Evolutionary conservation across 2,888 invertebrate species (phyloP).

Genomic region (Nemotelus nigrinus): DNA sequence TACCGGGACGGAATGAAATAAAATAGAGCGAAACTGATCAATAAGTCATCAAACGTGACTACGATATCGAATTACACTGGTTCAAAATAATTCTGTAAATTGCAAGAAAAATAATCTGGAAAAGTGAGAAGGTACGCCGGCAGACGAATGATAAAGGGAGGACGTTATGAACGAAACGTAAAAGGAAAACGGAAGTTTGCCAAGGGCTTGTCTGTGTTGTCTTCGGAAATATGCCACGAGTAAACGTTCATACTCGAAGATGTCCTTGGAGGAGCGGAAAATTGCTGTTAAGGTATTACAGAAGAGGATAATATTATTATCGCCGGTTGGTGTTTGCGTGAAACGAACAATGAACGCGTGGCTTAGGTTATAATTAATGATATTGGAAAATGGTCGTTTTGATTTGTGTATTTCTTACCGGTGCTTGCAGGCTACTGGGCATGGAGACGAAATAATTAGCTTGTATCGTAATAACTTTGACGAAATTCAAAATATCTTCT

Average conservation of each 20-base stretch:
- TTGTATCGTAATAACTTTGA: too few relatives aligned
- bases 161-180: neutral
- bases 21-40: constrained; percentile 20
- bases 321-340: neutral
- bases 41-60: constrained; percentile 43
- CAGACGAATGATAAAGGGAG: neutral
- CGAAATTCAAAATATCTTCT: too few relatives aligned
- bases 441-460: too few relatives aligned
- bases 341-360: constrained; percentile 5
- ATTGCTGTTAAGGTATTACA: constrained; percentile 32
- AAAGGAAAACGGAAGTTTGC: constrained; percentile 18
- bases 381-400: too few relatives aligned
- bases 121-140: neutral
- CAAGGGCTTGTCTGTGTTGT: constrained; percentile 23
- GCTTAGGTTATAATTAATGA: too few relatives aligned
- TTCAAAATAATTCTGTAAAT: constrained; percentile 39
- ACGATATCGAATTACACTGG: constrained; percentile 17
- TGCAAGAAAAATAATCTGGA: constrained; percentile 23
- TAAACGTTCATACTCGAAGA: constrained; percentile 17
- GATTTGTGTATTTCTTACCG: too few relatives aligned
- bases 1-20: constrained; percentile 8
- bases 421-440: too few relatives aligned
- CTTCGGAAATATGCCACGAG: constrained; percentile 8
- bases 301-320: constrained; percentile 8
- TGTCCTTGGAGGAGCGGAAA: constrained; percentile 21